Conservation (phyloP, 2,113 vertebrate species). For the Bujurquina vittata region DNA sequence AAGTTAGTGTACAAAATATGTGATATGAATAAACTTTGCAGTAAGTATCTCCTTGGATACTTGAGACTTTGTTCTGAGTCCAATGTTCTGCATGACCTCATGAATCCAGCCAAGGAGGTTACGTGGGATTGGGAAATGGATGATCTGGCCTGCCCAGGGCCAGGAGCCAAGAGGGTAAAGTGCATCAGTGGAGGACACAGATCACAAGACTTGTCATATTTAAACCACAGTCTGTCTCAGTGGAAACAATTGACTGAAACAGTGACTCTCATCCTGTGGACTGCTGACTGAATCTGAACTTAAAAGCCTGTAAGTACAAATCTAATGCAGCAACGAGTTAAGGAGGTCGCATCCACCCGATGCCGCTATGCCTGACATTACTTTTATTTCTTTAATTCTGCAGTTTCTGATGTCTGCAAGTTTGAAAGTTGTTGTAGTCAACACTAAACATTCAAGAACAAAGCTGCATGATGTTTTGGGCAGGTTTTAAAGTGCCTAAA, state of each 20-base stretch:
- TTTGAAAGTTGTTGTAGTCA: background rate
- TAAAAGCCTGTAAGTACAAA: constrained; percentile 52
- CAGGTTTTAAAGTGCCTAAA: background rate
- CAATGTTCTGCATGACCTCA: background rate
- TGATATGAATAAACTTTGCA: background rate
- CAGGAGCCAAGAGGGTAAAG: constrained; percentile 63
- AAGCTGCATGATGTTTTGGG: too few species aligned
- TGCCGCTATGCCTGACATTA: background rate
- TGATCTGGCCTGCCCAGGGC: background rate
- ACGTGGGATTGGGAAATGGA: background rate
- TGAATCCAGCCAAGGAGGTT: background rate
- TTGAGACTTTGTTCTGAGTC: background rate
- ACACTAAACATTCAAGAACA: background rate
- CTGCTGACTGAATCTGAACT: background rate
- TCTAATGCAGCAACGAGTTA: background rate
- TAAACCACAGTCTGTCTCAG: constrained; percentile 1
- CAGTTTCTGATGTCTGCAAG: background rate
- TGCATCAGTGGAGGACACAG: constrained; percentile 31
- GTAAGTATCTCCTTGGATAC: background rate
- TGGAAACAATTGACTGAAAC: constrained; percentile 12
- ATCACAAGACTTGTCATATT: constrained; percentile 16
- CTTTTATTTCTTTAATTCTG: background rate
- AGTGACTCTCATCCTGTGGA: constrained; percentile 4
- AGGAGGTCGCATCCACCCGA: background rate
- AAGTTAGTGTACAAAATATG: background rate